Evolutionary conservation across 2,797 vertebrate genomes (phyloP), one percentile per base, ranked within the genome.

Genomic region (Bryconaethiops microstoma): DNA sequence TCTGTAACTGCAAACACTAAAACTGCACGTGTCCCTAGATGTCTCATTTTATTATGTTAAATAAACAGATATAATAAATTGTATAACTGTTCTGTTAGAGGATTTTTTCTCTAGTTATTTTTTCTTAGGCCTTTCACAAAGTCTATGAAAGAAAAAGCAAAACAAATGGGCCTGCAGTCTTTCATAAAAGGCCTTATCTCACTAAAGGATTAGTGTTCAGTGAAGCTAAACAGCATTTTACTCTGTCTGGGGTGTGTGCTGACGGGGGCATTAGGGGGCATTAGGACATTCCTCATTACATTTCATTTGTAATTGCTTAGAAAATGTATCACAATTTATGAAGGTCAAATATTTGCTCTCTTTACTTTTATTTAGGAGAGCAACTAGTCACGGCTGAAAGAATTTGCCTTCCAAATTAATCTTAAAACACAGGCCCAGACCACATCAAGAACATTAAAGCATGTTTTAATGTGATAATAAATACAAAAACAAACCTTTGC

Each of bases 141-240:
- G 70, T 57, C 81, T 40, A 67, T 60, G 45, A 69, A 78, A 64
- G 48, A 45, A 67, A 63, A 74, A 85, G 88, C 12, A 35, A 7
- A 29, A 90, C 79, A 72, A 19, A 64, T 78, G 74, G 64, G 62
- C 80, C 82, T 83, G 77, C 59, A 25, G 59, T 82, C 81, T 86
- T 84, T 21, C 85, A 88, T 90, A 92, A 90, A 89, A 87, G 84
- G 83, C 82, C 87, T 91, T 92, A 93, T 93, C 92, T 91, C 86
- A 88, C 89, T 89, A 85, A 84, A 85, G 91, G 92, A 92, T 93
- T 93, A 92, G 91, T 90, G 86, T 89, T 91, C 90, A 88, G 88
- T 88, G 75, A 90, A 92, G 89, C 87, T 91, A 92, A 89, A 92
- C 84, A 84, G 81, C 86, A 89, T 92, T 93, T 92, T 91, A 87